Evolutionary conservation across 2,113 vertebrate genomes (phyloP).

Genomic region (Indicator indicator): DNA sequence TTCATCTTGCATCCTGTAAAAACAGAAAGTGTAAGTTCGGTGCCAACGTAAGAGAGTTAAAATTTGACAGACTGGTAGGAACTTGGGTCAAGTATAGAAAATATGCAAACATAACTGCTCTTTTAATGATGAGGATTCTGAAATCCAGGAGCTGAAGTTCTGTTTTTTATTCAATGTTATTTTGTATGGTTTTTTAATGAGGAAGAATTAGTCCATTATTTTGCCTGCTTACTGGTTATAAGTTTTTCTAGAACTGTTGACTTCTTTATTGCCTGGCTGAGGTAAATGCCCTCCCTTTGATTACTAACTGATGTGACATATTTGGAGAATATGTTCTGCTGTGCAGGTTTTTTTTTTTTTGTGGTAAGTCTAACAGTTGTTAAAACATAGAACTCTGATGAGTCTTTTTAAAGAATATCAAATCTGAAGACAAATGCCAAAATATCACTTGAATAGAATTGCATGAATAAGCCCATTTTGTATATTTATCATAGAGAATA

Average conservation of each 20-base stretch:
- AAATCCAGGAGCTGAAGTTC: not conserved
- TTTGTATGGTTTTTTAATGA: not conserved
- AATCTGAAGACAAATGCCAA: not conserved
- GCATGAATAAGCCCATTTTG: not conserved
- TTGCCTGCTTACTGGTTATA: not conserved
- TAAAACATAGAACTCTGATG: not conserved
- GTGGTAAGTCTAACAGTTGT: not conserved
- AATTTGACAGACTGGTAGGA: not conserved
- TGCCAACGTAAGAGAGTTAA: not conserved
- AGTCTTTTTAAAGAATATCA: not conserved
- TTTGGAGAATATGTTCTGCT: conserved; percentile 6
- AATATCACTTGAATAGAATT: not conserved
- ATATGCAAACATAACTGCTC: not conserved
- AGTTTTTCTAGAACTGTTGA: not conserved
- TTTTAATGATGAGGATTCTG: not conserved
- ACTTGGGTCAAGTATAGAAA: not conserved
- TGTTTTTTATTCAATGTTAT: not conserved
- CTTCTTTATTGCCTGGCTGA: not conserved
- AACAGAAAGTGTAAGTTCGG: not conserved
- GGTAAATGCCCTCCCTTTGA: conserved; percentile 27
- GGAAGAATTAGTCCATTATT: not conserved
- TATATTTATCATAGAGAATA: not conserved
- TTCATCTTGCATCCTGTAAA: not conserved
- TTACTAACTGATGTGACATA: conserved; percentile 25
- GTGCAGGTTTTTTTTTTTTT: not conserved